Conservation (phyloP, 2,888 invertebrate genomes). For the Coleophora deauratella region DNA sequence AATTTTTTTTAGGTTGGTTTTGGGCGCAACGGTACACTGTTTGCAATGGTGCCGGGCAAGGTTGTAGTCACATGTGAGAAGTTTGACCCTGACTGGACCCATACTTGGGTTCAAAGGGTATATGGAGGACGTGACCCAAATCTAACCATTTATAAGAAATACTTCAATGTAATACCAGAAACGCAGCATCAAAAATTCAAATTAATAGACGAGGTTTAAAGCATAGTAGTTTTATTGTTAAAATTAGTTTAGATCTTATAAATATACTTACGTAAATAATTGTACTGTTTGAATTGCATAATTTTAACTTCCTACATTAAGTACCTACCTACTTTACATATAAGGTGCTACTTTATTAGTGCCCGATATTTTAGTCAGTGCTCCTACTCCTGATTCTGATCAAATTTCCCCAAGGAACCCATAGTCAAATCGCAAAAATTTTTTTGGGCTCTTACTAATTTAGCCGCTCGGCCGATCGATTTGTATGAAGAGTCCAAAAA, state of each 20-base stretch:
- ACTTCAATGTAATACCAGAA: conserved; percentile 87
- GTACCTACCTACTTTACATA: no score
- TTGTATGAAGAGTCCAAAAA: no score
- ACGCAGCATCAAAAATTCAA: conserved; percentile 86
- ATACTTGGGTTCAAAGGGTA: conserved; percentile 80
- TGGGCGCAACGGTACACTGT: conserved; percentile 84
- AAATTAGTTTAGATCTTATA: not conserved
- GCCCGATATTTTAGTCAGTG: no score
- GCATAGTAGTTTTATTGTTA: conserved; percentile 8
- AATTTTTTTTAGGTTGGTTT: conserved; percentile 82
- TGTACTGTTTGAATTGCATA: no score
- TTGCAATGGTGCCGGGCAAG: conserved; percentile 84
- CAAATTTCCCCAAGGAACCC: no score
- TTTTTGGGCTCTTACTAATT: no score
- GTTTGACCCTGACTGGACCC: conserved; percentile 84
- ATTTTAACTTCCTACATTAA: no score
- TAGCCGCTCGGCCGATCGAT: no score
- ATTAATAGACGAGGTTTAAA: conserved; percentile 80
- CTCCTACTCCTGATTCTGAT: no score
- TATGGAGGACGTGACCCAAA: conserved; percentile 78
- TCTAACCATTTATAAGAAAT: conserved; percentile 85
- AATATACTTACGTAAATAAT: not conserved
- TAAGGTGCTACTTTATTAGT: no score
- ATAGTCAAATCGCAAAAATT: no score
- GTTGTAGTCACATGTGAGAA: conserved; percentile 89